phyloP scores from a whole-genome alignment of 2,113 vertebrate genomes.

The Neofelis nebulosa region DNA sequence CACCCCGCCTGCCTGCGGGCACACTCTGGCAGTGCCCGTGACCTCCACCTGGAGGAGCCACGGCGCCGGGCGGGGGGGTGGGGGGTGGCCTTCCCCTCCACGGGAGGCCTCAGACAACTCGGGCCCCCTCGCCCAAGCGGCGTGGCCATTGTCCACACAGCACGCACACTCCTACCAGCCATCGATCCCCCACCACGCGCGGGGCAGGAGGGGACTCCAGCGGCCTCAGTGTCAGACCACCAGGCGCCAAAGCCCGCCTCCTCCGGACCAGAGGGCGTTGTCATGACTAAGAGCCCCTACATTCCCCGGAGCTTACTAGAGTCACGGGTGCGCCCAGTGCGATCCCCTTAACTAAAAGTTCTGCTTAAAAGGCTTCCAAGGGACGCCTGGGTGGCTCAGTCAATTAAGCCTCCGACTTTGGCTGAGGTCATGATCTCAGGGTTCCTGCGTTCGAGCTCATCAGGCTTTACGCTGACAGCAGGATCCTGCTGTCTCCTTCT shows the following conservation, averaged over 20 bases:
- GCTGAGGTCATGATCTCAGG: too few relatives aligned
- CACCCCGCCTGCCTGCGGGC: accelerated
- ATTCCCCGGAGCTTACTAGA: neutral
- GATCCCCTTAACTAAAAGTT: neutral
- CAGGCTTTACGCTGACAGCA: too few relatives aligned
- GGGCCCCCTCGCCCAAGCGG: neutral
- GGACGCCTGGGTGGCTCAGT: too few relatives aligned
- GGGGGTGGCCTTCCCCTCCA: neutral
- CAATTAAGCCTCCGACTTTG: too few relatives aligned
- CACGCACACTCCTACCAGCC: neutral
- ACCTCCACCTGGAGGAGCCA: neutral
- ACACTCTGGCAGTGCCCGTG: accelerated
- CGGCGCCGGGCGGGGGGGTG: accelerated
- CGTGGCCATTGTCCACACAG: neutral
- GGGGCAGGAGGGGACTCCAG: neutral
- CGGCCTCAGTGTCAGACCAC: neutral
- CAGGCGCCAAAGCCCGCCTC: neutral
- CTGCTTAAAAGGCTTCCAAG: neutral
- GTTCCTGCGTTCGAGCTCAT: too few relatives aligned
- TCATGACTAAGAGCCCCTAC: neutral
- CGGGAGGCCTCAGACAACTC: neutral
- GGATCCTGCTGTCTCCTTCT: too few relatives aligned
- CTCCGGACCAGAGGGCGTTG: neutral
- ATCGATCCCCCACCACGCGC: neutral
- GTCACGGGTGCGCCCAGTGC: neutral